Conservation (phyloP, 35 echinoderm and acorn worm species). For the Chiridota heheva region DNA sequence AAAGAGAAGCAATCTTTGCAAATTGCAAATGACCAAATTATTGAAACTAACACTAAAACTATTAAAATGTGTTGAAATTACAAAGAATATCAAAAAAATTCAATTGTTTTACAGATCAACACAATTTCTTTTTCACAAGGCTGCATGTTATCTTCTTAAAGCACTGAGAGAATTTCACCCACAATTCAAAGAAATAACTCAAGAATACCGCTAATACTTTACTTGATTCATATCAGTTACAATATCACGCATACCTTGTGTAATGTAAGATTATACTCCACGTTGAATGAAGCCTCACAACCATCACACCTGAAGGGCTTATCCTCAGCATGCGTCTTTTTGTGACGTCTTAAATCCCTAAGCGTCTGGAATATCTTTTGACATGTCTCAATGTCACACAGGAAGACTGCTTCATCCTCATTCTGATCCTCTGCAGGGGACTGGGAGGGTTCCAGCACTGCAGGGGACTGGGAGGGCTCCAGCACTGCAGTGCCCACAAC, state of each 20-base stretch:
- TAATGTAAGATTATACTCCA: constrained; percentile 90
- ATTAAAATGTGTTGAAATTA: too few relatives aligned
- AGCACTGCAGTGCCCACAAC: constrained; percentile 1
- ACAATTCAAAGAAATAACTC: too few relatives aligned
- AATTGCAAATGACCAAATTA: too few relatives aligned
- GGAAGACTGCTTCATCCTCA: constrained; percentile 35
- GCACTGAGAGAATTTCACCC: too few relatives aligned
- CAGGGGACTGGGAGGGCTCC: neutral
- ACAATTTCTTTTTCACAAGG: too few relatives aligned
- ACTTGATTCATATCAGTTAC: too few relatives aligned
- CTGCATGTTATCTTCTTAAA: too few relatives aligned
- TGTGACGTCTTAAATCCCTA: constrained; percentile 71
- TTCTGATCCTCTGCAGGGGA: constrained; percentile 39
- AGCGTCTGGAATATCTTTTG: constrained; percentile 54
- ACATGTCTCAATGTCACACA: constrained; percentile 74
- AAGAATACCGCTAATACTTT: too few relatives aligned
- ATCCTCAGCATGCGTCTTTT: constrained; percentile 70
- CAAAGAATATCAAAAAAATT: too few relatives aligned
- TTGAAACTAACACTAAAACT: too few relatives aligned
- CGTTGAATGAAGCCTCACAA: constrained; percentile 77
- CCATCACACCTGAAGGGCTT: constrained; percentile 81
- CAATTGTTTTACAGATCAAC: too few relatives aligned
- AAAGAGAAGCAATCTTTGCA: too few relatives aligned
- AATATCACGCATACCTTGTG: constrained; percentile 76
- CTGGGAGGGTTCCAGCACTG: neutral